Percentiles rank a stretch among this genome's conserved stretches.
These are phyloP conservation scores for Centroberyx gerrardi DNA, from an alignment of 2,797 vertebrate genomes.

Conservation along the genomic window DNA sequence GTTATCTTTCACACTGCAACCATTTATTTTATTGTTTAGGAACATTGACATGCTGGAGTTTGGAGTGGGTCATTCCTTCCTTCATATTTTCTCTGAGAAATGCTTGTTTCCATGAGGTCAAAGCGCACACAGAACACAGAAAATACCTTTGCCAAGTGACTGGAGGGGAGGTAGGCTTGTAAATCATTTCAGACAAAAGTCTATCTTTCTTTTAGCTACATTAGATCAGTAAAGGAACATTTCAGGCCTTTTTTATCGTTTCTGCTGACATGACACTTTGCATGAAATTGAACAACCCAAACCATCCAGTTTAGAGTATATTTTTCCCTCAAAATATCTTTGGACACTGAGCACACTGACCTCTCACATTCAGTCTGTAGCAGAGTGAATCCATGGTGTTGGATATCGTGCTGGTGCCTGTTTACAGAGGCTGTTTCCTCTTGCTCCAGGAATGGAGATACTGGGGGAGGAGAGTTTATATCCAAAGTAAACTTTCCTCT, in stretches of 20 bases:
- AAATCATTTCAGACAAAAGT: conserved; percentile 50
- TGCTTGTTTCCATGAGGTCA: conserved; percentile 45
- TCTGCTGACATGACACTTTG: neutral
- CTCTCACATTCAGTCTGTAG: neutral
- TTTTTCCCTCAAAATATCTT: neutral
- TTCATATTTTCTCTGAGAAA: conserved; percentile 32
- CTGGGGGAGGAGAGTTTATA: conserved; percentile 17
- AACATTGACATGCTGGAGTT: conserved; percentile 39
- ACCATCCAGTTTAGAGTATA: neutral
- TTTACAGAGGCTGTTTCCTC: conserved; percentile 19
- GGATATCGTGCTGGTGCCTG: neutral
- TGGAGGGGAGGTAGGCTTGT: conserved; percentile 12
- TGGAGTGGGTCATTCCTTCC: conserved; percentile 34
- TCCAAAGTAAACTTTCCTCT: conserved; percentile 1
- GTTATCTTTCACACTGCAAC: conserved; percentile 39
- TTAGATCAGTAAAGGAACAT: neutral
- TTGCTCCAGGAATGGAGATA: neutral
- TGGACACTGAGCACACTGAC: neutral
- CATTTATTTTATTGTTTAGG: conserved; percentile 33
- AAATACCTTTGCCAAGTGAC: conserved; percentile 41
- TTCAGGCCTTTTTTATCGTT: neutral
- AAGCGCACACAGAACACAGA: conserved; percentile 35
- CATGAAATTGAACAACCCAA: neutral
- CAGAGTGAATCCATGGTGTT: neutral
- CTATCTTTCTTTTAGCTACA: conserved; percentile 5